These are phyloP conservation scores for Andrena trimmerana DNA, from an alignment of 2,888 invertebrate species.

Conservation along the genomic window DNA sequence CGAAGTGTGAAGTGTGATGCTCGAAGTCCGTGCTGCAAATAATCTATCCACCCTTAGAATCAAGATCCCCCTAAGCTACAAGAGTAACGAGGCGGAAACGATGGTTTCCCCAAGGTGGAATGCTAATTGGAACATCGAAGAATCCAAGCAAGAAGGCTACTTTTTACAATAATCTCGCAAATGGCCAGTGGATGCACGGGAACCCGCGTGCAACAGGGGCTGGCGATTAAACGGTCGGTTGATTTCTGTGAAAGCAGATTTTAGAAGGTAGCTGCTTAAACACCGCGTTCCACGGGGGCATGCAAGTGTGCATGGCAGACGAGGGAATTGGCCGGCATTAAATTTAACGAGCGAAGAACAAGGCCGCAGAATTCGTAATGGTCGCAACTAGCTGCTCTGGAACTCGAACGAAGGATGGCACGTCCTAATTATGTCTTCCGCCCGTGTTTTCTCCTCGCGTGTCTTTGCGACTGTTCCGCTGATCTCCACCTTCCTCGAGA, in stretches of 20 bases:
- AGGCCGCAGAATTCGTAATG: constrained; percentile 59
- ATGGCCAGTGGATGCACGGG: neutral
- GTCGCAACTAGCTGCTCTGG: constrained; percentile 28
- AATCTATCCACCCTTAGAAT: no score
- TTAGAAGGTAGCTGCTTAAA: constrained; percentile 17
- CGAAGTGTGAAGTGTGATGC: no score
- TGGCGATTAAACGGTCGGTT: constrained; percentile 5
- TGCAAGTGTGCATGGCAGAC: constrained; percentile 3
- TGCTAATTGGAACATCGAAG: neutral
- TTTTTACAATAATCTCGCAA: neutral
- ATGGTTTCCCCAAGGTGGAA: neutral
- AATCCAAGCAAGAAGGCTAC: neutral
- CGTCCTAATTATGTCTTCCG: constrained; percentile 37
- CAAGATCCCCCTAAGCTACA: no score
- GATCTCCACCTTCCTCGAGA: constrained; percentile 7
- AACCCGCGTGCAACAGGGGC: neutral
- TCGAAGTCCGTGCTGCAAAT: no score
- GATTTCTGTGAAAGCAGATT: constrained; percentile 36
- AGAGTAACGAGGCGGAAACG: no score
- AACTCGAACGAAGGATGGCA: constrained; percentile 43
- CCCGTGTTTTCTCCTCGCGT: constrained; percentile 23
- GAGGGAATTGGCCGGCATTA: constrained; percentile 23
- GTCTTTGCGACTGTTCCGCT: neutral
- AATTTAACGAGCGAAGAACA: constrained; percentile 48
- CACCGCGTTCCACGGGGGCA: neutral